phyloP scores from a whole-genome alignment of 1,140 invertebrate genomes.

The Yoshiicerus persimilis region DNA sequence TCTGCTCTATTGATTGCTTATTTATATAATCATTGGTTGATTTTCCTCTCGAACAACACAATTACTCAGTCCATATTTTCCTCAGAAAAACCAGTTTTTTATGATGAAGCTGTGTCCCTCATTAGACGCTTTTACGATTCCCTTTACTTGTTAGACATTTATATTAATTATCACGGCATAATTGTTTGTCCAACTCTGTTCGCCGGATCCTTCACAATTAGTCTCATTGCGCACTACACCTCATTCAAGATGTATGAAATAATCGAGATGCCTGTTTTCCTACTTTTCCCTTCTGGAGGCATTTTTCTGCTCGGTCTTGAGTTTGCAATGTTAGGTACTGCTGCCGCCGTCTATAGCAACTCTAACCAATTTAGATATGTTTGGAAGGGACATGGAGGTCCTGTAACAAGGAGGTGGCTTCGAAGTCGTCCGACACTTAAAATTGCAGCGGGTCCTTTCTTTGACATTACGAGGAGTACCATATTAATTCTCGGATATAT shows the following conservation, averaged over 20 bases:
- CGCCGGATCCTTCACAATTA: neutral
- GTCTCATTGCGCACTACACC: neutral
- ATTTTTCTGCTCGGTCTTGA: neutral
- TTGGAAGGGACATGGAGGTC: neutral
- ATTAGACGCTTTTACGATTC: neutral
- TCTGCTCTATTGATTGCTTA: too few species aligned
- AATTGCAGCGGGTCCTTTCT: neutral
- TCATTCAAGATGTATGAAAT: neutral
- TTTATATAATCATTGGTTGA: too few species aligned
- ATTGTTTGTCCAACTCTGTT: neutral
- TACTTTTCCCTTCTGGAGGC: neutral
- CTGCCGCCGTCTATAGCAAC: neutral
- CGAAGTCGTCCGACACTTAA: neutral
- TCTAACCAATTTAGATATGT: neutral
- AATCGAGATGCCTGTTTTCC: neutral
- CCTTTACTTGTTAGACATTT: neutral
- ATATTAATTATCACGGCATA: neutral
- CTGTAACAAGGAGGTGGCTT: neutral
- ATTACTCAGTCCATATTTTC: neutral
- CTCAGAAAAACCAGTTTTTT: neutral
- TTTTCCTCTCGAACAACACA: too few species aligned
- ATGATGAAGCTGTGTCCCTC: neutral
- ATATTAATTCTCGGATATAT: too few species aligned
- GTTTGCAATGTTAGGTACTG: neutral
- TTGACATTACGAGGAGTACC: neutral